Conservation (phyloP, 1,140 invertebrate genomes). For the Laupala kohalensis region DNA sequence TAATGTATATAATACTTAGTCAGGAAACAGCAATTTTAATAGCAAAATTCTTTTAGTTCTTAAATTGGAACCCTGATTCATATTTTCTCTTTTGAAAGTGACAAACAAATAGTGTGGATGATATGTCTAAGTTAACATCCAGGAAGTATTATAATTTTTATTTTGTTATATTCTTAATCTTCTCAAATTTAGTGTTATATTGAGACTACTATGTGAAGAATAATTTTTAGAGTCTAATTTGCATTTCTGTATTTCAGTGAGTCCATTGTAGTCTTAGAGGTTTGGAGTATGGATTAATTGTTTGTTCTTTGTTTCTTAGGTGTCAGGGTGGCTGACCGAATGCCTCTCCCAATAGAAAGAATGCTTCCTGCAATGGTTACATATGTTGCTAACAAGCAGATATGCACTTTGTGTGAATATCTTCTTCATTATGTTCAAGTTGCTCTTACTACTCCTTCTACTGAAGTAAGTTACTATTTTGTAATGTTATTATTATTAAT, state of each 20-base stretch:
- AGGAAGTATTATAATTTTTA: not conserved
- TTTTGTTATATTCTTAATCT: not conserved
- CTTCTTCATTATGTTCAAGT: conserved; percentile 65
- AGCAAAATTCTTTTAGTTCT: too few relatives aligned
- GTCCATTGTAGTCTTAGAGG: not conserved
- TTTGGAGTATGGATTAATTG: not conserved
- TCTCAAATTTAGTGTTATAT: too few relatives aligned
- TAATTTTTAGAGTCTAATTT: not conserved
- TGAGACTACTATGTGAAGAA: not conserved
- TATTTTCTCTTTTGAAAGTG: too few relatives aligned
- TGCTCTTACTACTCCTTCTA: conserved; percentile 48
- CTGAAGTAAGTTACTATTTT: conserved; percentile 46
- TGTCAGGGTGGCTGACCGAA: conserved; percentile 2
- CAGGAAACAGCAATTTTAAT: too few relatives aligned
- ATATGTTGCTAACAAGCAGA: conserved; percentile 32
- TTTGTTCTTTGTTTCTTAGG: not conserved
- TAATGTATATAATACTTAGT: too few relatives aligned
- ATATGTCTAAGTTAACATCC: too few relatives aligned
- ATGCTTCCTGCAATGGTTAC: conserved; percentile 32
- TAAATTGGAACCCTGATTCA: too few relatives aligned
- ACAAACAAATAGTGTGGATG: too few relatives aligned
- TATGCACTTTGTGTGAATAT: conserved; percentile 70
- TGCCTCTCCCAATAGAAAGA: conserved; percentile 45
- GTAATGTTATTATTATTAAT: too few relatives aligned
- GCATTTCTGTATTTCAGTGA: not conserved